Percentiles rank a stretch among this genome's conserved stretches.
Conservation (phyloP, 2,888 invertebrate genomes). For the Phortica magna region DNA sequence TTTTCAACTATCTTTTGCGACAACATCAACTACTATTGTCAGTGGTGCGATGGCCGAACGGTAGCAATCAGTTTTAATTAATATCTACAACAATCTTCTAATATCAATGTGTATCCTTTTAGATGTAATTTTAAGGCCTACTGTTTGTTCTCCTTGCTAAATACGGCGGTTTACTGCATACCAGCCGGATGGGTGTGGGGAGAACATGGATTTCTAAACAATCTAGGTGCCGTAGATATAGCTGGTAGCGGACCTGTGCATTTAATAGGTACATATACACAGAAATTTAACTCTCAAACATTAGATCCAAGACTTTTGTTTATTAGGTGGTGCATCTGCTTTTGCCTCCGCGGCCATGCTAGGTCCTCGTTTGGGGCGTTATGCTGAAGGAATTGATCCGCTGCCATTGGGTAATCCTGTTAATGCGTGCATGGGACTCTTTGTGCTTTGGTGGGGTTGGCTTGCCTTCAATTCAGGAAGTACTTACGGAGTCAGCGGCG, state of each 20-base stretch:
- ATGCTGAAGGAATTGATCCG: constrained; percentile 86
- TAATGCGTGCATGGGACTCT: constrained; percentile 93
- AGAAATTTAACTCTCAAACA: constrained; percentile 11
- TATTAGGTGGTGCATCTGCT: constrained; percentile 84
- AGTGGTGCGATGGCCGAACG: constrained; percentile 97
- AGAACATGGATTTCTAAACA: constrained; percentile 89
- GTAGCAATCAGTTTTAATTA: constrained; percentile 76
- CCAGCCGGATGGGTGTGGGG: constrained; percentile 98
- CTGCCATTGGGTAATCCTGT: constrained; percentile 92
- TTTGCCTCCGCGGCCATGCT: constrained; percentile 93
- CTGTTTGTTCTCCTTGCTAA: constrained; percentile 91
- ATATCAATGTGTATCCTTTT: constrained; percentile 39
- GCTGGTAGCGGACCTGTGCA: constrained; percentile 96
- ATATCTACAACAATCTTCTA: neutral
- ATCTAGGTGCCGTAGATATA: constrained; percentile 92
- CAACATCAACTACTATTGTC: constrained; percentile 91
- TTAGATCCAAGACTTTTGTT: neutral
- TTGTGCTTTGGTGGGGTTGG: constrained; percentile 98
- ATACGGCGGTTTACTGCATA: constrained; percentile 93
- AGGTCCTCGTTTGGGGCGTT: constrained; percentile 91
- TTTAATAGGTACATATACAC: constrained; percentile 83
- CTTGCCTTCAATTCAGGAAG: constrained; percentile 96
- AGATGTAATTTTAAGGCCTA: constrained; percentile 95
- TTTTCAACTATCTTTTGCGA: constrained; percentile 94
- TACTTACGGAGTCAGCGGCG: constrained; percentile 87